These are phyloP conservation scores for Danio tinwini DNA, from an alignment of 2,797 vertebrate species.

Conservation along the genomic window DNA sequence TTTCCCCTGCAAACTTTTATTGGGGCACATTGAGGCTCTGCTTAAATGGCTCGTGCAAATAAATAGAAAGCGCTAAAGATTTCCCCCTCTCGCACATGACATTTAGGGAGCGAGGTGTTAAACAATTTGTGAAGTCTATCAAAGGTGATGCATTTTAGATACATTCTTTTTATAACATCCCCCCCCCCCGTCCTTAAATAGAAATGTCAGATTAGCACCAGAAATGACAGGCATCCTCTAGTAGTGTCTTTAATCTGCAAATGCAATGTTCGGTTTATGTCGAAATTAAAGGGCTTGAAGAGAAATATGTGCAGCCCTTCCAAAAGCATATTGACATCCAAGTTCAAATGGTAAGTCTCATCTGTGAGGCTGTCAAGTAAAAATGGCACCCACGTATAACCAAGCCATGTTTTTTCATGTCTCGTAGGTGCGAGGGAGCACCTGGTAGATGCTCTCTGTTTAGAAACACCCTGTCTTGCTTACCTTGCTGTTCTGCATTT, in stretches of 20 bases:
- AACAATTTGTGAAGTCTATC: conserved; percentile 50
- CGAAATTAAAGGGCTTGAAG: conserved; percentile 48
- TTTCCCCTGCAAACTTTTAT: conserved; percentile 36
- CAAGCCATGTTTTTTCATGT: conserved; percentile 1
- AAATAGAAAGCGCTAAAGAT: conserved; percentile 43
- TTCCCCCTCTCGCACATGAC: conserved; percentile 23
- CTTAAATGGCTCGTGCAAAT: conserved; percentile 40
- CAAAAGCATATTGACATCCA: neutral
- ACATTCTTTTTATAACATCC: too few species aligned
- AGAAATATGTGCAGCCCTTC: neutral
- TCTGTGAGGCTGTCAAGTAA: conserved; percentile 15
- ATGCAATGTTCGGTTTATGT: conserved; percentile 44
- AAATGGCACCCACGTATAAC: conserved; percentile 8
- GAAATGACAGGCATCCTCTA: conserved; percentile 43
- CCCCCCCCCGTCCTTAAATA: conserved; percentile 44
- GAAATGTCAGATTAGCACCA: conserved; percentile 42
- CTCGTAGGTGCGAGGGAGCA: neutral
- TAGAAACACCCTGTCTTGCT: conserved; percentile 7
- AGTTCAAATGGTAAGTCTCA: conserved; percentile 1
- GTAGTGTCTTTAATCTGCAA: conserved; percentile 58
- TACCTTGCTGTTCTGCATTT: conserved; percentile 7
- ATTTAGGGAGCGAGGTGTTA: conserved; percentile 47
- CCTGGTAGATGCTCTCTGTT: neutral
- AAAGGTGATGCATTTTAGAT: conserved; percentile 46
- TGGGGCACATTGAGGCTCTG: conserved; percentile 30